Evolutionary conservation across 2,113 vertebrate species (phyloP).

Genomic region (Brachyistius frenatus): DNA sequence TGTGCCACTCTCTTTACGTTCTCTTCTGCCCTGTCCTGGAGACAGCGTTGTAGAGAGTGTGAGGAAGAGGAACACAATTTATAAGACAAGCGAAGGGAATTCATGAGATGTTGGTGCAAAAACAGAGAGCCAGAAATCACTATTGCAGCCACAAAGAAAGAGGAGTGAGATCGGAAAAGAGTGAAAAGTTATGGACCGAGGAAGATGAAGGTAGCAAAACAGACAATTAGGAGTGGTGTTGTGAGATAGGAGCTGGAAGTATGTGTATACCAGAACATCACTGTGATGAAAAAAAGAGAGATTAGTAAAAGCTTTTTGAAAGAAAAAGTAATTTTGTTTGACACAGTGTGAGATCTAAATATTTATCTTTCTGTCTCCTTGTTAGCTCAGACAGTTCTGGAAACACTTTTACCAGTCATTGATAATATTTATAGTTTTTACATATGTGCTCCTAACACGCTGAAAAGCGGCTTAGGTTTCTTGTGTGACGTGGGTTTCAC

Average conservation of each 20-base stretch:
- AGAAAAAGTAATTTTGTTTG: conserved; percentile 43
- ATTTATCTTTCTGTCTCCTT: conserved; percentile 60
- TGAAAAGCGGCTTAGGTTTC: conserved; percentile 51
- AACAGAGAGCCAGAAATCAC: not conserved
- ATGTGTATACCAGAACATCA: not conserved
- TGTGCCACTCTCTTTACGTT: conserved; percentile 21
- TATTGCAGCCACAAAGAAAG: not conserved
- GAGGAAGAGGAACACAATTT: conserved; percentile 35
- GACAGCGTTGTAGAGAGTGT: not conserved
- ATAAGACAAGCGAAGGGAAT: conserved; percentile 10
- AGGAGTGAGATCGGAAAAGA: not conserved
- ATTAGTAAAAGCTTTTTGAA: conserved; percentile 24
- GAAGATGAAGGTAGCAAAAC: conserved; percentile 14
- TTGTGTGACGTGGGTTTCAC: conserved; percentile 44
- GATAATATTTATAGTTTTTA: conserved; percentile 70
- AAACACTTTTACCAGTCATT: conserved; percentile 64
- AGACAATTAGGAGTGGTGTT: conserved; percentile 8
- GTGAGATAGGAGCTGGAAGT: conserved; percentile 2
- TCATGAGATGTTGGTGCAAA: conserved; percentile 13
- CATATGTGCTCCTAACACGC: conserved; percentile 53
- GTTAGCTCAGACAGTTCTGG: conserved; percentile 62
- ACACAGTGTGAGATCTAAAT: conserved; percentile 66
- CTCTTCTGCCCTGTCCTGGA: conserved; percentile 11
- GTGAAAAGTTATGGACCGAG: not conserved
- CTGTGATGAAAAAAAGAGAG: conserved; percentile 2